phyloP scores from a whole-genome alignment of 2,113 vertebrate genomes.

The Barbus barbus region DNA sequence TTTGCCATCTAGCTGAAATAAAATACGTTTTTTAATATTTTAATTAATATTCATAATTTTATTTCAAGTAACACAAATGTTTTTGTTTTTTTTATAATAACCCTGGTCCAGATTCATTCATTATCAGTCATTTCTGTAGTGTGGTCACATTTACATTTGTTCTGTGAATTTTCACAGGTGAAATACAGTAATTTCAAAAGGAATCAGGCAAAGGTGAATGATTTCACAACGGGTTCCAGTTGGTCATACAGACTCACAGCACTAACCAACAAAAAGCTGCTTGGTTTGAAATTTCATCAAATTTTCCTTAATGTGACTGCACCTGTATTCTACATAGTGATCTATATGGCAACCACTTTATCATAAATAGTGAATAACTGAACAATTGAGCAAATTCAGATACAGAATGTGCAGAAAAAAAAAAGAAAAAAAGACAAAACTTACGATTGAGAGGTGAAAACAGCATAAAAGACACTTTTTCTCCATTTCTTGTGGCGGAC shows the following conservation, averaged over 20 bases:
- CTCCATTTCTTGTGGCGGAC: constrained; percentile 71
- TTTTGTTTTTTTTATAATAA: too few relatives aligned
- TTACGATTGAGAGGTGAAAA: constrained; percentile 78
- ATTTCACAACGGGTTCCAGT: too few relatives aligned
- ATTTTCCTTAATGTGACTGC: neutral
- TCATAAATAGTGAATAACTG: neutral
- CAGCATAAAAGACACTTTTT: constrained; percentile 75
- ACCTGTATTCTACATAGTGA: neutral
- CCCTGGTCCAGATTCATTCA: too few relatives aligned
- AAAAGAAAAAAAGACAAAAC: constrained; percentile 51
- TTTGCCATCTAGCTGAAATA: neutral
- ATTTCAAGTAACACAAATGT: too few relatives aligned
- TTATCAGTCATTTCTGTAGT: too few relatives aligned
- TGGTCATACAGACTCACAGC: too few relatives aligned
- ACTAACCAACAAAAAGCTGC: too few relatives aligned
- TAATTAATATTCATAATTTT: too few relatives aligned
- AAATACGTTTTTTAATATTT: neutral
- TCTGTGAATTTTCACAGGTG: too few relatives aligned
- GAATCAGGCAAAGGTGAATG: too few relatives aligned
- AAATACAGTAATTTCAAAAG: too few relatives aligned
- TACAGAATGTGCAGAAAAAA: neutral
- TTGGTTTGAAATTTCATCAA: neutral
- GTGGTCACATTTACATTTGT: too few relatives aligned
- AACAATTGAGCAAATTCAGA: neutral
- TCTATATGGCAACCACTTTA: neutral